Evolutionary conservation across 2,888 invertebrate species (phyloP).

Genomic region (Resseliella maxima): DNA sequence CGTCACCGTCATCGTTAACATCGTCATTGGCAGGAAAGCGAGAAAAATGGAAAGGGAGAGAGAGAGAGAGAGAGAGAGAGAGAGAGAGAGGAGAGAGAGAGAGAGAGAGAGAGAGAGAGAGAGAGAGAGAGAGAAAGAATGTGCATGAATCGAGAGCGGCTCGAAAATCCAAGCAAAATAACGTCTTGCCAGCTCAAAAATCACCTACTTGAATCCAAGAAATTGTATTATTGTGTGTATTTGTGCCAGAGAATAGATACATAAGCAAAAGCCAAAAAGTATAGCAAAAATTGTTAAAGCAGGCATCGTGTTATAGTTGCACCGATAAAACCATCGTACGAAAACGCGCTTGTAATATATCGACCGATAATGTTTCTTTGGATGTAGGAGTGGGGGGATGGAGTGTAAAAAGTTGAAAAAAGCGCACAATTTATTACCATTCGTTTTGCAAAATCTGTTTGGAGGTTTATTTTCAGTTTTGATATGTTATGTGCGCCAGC

Average conservation of each 20-base stretch:
- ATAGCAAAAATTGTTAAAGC: not conserved
- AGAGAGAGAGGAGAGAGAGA: not conserved
- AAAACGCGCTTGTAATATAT: slow-evolving; percentile 17
- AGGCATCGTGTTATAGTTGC: not conserved
- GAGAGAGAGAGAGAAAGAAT: too few relatives aligned
- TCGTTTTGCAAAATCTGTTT: slow-evolving; percentile 43
- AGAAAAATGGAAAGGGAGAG: not conserved
- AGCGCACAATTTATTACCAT: slow-evolving; percentile 53
- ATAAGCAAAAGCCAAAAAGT: not conserved
- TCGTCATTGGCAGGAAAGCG: not conserved
- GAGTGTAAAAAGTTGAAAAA: not conserved
- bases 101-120: too few relatives aligned
- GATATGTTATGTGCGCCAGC: not conserved
- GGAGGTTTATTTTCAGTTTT: not conserved
- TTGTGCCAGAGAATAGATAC: not conserved
- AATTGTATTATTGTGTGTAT: not conserved
- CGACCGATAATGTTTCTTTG: slow-evolving; percentile 5
- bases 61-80: too few relatives aligned
- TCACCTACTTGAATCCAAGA: not conserved
- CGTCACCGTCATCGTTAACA: not conserved
- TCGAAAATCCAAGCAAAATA: not conserved
- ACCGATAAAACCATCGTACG: slow-evolving; percentile 41
- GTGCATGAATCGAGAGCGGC: not conserved
- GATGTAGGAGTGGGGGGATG: too few relatives aligned
- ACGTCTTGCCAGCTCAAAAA: not conserved